A percentile compares a stretch with the other conserved stretches of the same genome.
phyloP scores from a whole-genome alignment of 2,113 vertebrate genomes.

The Antechinus flavipes region DNA sequence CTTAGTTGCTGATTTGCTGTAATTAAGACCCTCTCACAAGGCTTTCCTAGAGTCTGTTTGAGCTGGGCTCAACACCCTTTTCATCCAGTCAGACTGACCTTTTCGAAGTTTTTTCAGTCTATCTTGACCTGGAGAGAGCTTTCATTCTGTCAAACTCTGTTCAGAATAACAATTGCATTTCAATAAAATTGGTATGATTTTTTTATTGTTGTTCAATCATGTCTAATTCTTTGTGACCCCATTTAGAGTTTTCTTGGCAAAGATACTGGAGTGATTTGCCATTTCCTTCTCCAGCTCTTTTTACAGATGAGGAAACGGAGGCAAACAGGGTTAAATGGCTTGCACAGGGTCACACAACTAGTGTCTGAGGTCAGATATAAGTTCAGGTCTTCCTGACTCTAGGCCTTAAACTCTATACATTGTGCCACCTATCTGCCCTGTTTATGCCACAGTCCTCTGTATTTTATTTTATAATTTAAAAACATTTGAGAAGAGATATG shows the following conservation, averaged over 20 bases:
- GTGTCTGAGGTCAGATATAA: neutral
- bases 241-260: neutral
- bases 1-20: too few relatives aligned
- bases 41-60: too few relatives aligned
- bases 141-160: too few relatives aligned
- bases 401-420: neutral
- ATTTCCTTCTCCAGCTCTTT: neutral
- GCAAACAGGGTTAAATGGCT: neutral
- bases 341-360: neutral
- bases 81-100: too few relatives aligned
- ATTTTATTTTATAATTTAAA: neutral
- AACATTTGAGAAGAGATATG: neutral
- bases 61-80: too few relatives aligned
- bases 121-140: too few relatives aligned
- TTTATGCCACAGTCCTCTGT: neutral
- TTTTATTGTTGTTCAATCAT: neutral
- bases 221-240: neutral
- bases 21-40: too few relatives aligned
- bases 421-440: neutral
- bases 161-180: neutral
- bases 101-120: too few relatives aligned
- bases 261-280: neutral
- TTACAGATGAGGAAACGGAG: neutral
- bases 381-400: neutral
- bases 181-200: neutral